Evolutionary conservation across 2,888 invertebrate species (phyloP).

Genomic region (Falcaria lacertinaria): DNA sequence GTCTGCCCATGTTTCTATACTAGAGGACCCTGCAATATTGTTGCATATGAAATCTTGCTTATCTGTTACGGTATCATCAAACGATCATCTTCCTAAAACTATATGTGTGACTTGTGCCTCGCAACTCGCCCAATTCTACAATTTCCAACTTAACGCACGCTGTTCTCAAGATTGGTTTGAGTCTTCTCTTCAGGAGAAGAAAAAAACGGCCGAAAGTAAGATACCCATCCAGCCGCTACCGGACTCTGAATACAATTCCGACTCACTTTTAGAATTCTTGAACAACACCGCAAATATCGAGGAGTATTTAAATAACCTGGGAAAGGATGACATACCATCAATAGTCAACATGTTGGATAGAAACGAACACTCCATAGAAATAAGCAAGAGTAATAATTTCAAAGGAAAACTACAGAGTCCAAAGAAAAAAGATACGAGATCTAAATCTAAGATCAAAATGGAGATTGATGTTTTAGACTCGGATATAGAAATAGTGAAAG

Average conservation of each 20-base stretch:
- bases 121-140: constrained; percentile 63
- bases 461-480: constrained; percentile 65
- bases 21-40: constrained; percentile 56
- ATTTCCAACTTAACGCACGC: constrained; percentile 66
- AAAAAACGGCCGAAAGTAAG: constrained; percentile 51
- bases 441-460: constrained; percentile 36
- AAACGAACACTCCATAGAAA: constrained; percentile 46
- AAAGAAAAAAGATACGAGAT: constrained; percentile 46
- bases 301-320: constrained; percentile 64
- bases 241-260: constrained; percentile 71
- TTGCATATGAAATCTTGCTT: constrained; percentile 66
- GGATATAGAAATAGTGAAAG: constrained; percentile 59
- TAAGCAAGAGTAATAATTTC: constrained; percentile 27
- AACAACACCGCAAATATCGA: constrained; percentile 72
- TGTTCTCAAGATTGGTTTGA: constrained; percentile 72
- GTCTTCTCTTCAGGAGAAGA: constrained; percentile 51
- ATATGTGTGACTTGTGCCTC: constrained; percentile 62
- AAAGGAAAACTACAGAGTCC: constrained; percentile 53
- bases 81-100: constrained; percentile 57
- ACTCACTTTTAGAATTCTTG: constrained; percentile 68
- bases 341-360: constrained; percentile 67
- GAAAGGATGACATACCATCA: constrained; percentile 70
- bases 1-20: constrained; percentile 54
- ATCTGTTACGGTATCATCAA: constrained; percentile 41
- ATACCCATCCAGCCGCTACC: constrained; percentile 62